These are phyloP conservation scores for Leptinotarsa lineolata DNA, from an alignment of 1,140 invertebrate genomes.

Conservation along the genomic window DNA sequence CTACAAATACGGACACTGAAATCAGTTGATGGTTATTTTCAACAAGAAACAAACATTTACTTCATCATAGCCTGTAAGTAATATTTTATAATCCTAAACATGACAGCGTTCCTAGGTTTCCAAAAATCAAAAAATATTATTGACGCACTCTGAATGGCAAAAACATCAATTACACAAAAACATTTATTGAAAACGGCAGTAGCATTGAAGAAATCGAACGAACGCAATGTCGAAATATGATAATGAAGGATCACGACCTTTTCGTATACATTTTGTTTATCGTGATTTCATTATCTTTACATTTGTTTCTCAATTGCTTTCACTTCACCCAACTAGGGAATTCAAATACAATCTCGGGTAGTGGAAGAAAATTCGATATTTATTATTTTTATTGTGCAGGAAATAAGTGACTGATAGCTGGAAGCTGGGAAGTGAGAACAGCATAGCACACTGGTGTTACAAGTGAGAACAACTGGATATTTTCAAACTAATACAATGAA, in stretches of 20 bases:
- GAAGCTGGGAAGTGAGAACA: no score
- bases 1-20: not conserved
- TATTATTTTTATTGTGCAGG: no score
- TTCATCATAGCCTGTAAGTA: not conserved
- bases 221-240: conserved; percentile 38
- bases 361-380: no score
- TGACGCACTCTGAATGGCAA: conserved; percentile 34
- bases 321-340: not conserved
- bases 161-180: conserved; percentile 20
- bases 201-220: conserved; percentile 11
- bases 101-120: no score
- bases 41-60: not conserved
- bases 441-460: no score
- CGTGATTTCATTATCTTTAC: conserved; percentile 8
- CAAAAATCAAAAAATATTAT: not conserved
- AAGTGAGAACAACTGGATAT: conserved; percentile 34
- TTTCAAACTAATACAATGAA: no score
- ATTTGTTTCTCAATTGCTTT: not conserved
- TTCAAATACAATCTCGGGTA: no score
- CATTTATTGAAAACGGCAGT: not conserved
- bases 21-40: not conserved
- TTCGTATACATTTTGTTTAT: conserved; percentile 20
- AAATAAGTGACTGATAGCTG: no score
- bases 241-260: conserved; percentile 39
- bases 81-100: not conserved